Percentiles rank a stretch among this genome's conserved stretches.
Conservation (phyloP, 2,797 vertebrate species). For the Fundulus diaphanus region DNA sequence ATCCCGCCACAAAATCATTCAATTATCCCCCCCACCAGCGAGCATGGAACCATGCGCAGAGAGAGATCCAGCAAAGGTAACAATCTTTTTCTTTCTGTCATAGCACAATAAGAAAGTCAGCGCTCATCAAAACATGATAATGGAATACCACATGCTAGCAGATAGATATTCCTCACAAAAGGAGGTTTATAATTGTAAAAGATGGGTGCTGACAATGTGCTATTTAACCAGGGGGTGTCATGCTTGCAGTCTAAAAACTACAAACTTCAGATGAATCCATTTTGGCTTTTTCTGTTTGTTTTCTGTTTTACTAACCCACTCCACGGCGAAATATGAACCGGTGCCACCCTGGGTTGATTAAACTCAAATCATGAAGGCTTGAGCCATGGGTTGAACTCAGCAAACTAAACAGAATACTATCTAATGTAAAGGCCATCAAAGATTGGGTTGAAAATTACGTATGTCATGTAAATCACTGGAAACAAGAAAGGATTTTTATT, state of each 20-base stretch:
- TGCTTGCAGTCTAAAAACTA: slow-evolving; percentile 8
- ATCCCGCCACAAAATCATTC: slow-evolving; percentile 76
- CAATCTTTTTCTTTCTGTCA: slow-evolving; percentile 43
- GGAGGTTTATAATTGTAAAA: slow-evolving; percentile 46
- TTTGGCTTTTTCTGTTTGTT: no score
- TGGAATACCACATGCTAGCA: slow-evolving; percentile 45
- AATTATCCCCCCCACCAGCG: slow-evolving; percentile 68
- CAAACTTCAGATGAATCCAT: no score
- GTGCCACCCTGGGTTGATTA: neutral
- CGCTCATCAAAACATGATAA: slow-evolving; percentile 49
- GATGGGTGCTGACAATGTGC: slow-evolving; percentile 26
- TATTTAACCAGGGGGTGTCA: slow-evolving; percentile 28
- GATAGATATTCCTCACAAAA: slow-evolving; percentile 26
- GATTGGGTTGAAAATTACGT: no score
- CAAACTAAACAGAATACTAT: no score
- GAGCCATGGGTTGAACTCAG: no score
- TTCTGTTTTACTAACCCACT: neutral
- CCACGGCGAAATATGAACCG: neutral
- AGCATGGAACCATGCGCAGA: slow-evolving; percentile 45
- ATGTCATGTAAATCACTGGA: no score
- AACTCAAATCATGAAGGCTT: no score
- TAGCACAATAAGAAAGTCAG: slow-evolving; percentile 38
- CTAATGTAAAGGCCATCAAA: no score
- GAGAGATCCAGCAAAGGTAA: slow-evolving; percentile 53
- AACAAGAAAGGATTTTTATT: no score